Base-by-base conservation (phyloP, 2,797 vertebrate species). In the Gymnoscopelus microlampas region DNA sequence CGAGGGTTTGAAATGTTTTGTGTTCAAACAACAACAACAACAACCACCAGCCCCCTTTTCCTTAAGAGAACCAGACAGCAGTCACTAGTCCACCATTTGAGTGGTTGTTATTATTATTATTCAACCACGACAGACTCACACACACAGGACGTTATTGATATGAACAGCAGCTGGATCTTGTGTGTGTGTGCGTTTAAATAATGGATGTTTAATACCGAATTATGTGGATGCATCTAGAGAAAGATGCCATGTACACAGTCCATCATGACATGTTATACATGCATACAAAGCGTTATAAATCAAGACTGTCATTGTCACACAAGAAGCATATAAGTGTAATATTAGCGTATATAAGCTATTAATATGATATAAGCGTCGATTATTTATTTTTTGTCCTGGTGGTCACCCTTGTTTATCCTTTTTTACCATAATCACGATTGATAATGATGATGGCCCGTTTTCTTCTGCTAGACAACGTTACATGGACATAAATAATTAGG, bases 121-220 rank as follows among this genome's bases (percentile, higher is more conserved):
- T 5, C 29, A 32, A 32, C 2, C 29, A 32, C 29, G 29, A 32
- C 29, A 32, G 29, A 5, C 19, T 19, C 19, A 19, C 19, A 19
- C 26, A 29, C 26, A 35, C 32, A 5, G 32, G 32, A 35, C 32
- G 11, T 14, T 50, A 14, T 50, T 50, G 4, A 11, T 50, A 50
- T 50, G 11, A 14, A 50, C 14, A 14, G n/a, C 62, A 9, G 35
- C 14, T 5, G 32, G 32, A 5, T 4, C 32, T 4, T 32, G 32
- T 32, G 2, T 32, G 32, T 32, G 32, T 35, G 32, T 35, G 5
- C 2, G 61, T 55, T 26, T 70, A 64, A 48, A 60, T 66, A 73
- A 24, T 39, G 67, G 11, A 69, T 86, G 81, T 88, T 29, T 61
- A 54, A 75, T 64, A 66, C 29, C 63, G 59, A 71, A 14, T 56